Conservation (phyloP, 2,888 invertebrate species). For the Taphrorychus bicolor region DNA sequence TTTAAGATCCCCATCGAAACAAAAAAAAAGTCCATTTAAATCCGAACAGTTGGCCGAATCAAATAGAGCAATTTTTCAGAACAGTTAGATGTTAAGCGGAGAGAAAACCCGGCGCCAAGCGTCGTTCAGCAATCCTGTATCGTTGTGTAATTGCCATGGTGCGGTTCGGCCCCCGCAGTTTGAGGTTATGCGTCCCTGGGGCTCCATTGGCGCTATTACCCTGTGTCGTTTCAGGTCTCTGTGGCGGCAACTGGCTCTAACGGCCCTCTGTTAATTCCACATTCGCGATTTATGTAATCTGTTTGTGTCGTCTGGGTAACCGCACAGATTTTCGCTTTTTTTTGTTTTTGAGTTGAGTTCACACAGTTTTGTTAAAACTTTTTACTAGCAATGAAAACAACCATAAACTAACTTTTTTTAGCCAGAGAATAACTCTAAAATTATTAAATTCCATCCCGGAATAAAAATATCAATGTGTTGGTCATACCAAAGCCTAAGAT, state of each 20-base stretch:
- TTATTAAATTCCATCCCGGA: too few relatives aligned
- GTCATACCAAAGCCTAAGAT: too few relatives aligned
- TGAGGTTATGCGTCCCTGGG: constrained; percentile 58
- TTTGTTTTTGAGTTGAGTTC: background rate
- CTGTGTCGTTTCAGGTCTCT: constrained; percentile 48
- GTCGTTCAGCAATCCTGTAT: constrained; percentile 37
- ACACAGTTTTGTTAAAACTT: too few relatives aligned
- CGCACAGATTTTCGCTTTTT: background rate
- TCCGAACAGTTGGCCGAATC: constrained; percentile 35
- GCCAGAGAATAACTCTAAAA: too few relatives aligned
- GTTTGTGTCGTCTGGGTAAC: constrained; percentile 21
- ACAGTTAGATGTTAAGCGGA: constrained; percentile 32
- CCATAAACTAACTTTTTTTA: too few relatives aligned
- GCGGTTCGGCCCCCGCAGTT: constrained; percentile 47
- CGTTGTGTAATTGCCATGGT: constrained; percentile 41
- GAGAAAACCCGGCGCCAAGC: constrained; percentile 32
- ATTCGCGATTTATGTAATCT: constrained; percentile 38
- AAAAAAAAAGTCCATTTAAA: constrained; percentile 30
- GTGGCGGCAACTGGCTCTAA: constrained; percentile 36
- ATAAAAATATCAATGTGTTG: too few relatives aligned
- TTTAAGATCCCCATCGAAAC: background rate
- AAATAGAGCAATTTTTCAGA: constrained; percentile 32
- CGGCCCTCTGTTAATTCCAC: constrained; percentile 35
- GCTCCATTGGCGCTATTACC: constrained; percentile 60
- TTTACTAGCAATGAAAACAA: too few relatives aligned